Percentiles rank a stretch among this genome's conserved stretches.
These are phyloP conservation scores for Trachelus iudaicus DNA, from an alignment of 2,888 invertebrate genomes.

Conservation along the genomic window DNA sequence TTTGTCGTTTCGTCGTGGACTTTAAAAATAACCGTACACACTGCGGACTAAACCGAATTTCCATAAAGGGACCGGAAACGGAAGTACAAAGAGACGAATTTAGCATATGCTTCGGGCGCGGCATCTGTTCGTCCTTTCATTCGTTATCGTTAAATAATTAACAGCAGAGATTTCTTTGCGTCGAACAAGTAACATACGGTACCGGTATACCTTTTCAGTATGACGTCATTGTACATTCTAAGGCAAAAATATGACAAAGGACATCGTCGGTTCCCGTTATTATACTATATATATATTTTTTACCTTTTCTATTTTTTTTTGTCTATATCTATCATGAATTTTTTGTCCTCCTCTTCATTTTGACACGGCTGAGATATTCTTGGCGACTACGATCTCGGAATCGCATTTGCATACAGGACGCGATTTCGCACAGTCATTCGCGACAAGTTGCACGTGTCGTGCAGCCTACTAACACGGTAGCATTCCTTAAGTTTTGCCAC, in stretches of 20 bases:
- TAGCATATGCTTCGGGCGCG: slow-evolving; percentile 1
- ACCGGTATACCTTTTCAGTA: background rate
- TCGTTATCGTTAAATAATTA: background rate
- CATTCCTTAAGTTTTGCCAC: background rate
- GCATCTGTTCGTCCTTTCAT: background rate
- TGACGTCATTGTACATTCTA: background rate
- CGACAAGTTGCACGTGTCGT: background rate
- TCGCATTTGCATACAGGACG: background rate
- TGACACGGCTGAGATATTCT: background rate
- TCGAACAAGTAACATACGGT: background rate
- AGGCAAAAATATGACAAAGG: background rate
- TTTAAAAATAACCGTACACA: background rate
- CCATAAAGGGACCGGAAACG: slow-evolving; percentile 2
- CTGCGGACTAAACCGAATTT: background rate
- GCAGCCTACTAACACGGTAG: background rate
- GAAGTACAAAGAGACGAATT: background rate
- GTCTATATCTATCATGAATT: background rate
- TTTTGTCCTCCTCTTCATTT: background rate
- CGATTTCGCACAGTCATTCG: background rate
- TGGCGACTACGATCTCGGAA: background rate
- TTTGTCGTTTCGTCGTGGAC: background rate
- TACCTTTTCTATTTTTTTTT: too few relatives aligned
- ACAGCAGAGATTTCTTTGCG: background rate
- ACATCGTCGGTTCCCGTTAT: background rate
- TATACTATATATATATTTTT: background rate